These are phyloP conservation scores for Myotis myotis DNA, from an alignment of 2,797 vertebrate genomes.

Conservation along the genomic window DNA sequence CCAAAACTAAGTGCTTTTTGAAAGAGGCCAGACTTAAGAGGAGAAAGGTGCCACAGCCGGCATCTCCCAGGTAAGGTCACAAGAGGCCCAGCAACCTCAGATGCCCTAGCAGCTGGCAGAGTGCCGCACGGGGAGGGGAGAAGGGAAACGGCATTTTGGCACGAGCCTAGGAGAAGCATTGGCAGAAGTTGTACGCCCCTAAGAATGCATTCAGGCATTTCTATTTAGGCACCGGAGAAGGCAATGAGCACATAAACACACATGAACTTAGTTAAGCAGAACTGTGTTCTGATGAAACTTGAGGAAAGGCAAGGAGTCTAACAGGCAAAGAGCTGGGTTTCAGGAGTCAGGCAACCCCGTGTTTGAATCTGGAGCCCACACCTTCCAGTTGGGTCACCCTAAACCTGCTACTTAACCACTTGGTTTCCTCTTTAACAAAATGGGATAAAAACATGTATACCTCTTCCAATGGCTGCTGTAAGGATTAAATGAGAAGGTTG, in stretches of 20 bases:
- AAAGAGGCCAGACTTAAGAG: background rate
- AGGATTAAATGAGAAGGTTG: background rate
- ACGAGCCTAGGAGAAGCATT: background rate
- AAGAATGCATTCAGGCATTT: background rate
- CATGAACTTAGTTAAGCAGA: background rate
- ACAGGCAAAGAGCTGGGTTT: background rate
- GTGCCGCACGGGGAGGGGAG: background rate
- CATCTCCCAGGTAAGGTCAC: background rate
- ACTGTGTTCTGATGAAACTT: background rate
- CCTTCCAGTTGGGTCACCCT: background rate
- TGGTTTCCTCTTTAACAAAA: background rate
- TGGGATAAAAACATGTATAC: background rate
- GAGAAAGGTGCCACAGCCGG: background rate
- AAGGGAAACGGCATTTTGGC: background rate
- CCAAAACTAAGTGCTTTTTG: background rate
- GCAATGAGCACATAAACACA: background rate
- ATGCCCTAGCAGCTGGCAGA: background rate
- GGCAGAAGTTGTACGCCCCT: background rate
- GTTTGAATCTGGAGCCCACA: background rate
- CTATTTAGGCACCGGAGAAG: background rate
- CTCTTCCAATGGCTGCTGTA: background rate
- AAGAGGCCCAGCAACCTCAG: background rate
- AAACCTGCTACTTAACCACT: background rate
- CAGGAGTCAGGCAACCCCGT: background rate
- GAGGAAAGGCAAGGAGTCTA: background rate